phyloP scores from a whole-genome alignment of 2,113 vertebrate genomes.

The Trogon melanurus region DNA sequence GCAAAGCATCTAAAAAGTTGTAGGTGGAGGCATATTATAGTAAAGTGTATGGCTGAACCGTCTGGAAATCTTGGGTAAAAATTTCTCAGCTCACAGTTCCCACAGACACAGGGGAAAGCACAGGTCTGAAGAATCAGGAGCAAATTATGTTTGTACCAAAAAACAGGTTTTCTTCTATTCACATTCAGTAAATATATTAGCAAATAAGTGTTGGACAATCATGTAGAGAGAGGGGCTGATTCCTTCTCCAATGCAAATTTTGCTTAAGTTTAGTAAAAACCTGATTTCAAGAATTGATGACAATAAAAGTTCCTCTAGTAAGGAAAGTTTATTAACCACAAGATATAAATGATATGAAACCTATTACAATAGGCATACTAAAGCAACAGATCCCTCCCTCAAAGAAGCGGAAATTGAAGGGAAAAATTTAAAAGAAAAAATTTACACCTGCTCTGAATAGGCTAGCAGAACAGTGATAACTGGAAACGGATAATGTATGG shows the following conservation, averaged over 20 bases:
- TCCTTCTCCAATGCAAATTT: not conserved
- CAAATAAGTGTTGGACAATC: not conserved
- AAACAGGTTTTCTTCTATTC: not conserved
- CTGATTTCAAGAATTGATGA: not conserved
- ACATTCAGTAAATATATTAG: not conserved
- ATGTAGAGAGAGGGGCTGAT: not conserved
- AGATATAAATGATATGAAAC: not conserved
- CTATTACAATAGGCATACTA: not conserved
- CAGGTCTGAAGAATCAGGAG: not conserved
- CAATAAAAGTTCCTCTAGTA: not conserved
- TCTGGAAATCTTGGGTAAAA: not conserved
- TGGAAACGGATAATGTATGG: not conserved
- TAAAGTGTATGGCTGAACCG: not conserved
- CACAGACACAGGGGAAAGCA: not conserved
- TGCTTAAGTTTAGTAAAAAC: not conserved
- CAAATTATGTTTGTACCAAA: not conserved
- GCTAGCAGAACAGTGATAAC: not conserved
- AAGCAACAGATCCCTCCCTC: not conserved
- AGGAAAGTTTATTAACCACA: not conserved
- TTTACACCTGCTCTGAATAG: not conserved
- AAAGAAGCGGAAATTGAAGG: not conserved
- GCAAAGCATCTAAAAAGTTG: not conserved
- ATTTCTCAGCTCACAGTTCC: not conserved
- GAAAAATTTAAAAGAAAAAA: not conserved
- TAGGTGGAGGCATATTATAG: not conserved